These are phyloP conservation scores for Chaetodon trifasciatus DNA, from an alignment of 2,797 vertebrate genomes.

Conservation along the genomic window DNA sequence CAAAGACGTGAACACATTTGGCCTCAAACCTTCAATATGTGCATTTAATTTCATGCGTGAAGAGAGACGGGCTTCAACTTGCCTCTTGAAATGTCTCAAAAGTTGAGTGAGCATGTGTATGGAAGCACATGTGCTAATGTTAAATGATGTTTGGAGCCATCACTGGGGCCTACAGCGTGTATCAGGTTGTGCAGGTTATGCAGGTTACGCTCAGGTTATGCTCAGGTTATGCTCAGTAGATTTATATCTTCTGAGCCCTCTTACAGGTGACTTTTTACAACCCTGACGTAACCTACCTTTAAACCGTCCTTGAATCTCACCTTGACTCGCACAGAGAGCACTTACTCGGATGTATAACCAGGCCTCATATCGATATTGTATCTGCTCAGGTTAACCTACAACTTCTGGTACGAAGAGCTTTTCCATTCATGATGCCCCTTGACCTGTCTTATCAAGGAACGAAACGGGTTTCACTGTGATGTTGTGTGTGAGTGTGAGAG, in stretches of 20 bases:
- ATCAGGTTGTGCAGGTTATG: no score
- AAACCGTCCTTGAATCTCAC: background rate
- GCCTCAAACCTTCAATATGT: background rate
- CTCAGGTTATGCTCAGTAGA: no score
- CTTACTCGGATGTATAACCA: background rate
- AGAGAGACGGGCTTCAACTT: background rate
- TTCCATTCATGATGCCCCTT: background rate
- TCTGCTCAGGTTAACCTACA: background rate
- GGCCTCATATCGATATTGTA: background rate
- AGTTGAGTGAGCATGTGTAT: background rate
- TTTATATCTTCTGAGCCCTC: background rate
- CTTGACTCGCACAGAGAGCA: background rate
- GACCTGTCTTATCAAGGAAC: background rate
- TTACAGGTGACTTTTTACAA: background rate
- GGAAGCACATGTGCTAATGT: background rate
- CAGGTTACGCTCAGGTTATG: no score
- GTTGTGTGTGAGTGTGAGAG: background rate
- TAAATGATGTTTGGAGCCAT: background rate
- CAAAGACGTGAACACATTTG: background rate
- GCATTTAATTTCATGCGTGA: background rate
- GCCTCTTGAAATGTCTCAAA: background rate
- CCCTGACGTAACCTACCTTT: background rate
- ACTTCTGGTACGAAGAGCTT: background rate
- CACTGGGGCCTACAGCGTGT: background rate
- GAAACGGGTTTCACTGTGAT: background rate